phyloP scores from a whole-genome alignment of 2,888 invertebrate species.

The Ichneumoninae sp. region DNA sequence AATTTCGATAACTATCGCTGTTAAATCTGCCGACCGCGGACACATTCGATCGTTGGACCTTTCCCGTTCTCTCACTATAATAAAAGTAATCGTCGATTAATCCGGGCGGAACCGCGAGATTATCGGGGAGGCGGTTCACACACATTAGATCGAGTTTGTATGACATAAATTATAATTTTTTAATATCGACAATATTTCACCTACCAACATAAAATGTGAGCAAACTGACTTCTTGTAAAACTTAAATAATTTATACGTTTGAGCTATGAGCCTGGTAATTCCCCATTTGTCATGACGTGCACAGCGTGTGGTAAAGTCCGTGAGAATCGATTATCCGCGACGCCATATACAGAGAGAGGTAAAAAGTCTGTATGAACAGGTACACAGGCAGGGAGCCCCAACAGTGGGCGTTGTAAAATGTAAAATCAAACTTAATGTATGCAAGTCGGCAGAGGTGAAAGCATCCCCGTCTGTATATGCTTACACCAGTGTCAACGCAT shows the following conservation, averaged over 20 bases:
- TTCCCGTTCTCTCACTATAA: conserved; percentile 50
- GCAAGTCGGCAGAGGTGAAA: conserved; percentile 61
- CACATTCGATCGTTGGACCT: conserved; percentile 66
- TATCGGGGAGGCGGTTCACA: conserved; percentile 47
- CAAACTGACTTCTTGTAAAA: conserved; percentile 19
- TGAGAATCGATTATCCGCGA: conserved; percentile 56
- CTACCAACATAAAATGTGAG: not conserved
- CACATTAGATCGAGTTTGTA: conserved; percentile 21
- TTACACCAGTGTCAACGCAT: conserved; percentile 65
- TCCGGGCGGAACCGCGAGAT: conserved; percentile 53
- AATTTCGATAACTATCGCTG: conserved; percentile 71
- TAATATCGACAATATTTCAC: conserved; percentile 26
- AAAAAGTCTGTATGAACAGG: conserved; percentile 54
- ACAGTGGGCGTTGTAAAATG: conserved; percentile 70
- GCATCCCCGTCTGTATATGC: conserved; percentile 43
- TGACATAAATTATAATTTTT: conserved; percentile 47
- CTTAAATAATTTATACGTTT: conserved; percentile 29
- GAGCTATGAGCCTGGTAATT: conserved; percentile 19
- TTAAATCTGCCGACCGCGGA: conserved; percentile 50
- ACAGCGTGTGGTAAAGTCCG: conserved; percentile 31
- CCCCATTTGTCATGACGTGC: conserved; percentile 13
- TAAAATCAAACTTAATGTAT: conserved; percentile 70
- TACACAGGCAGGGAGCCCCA: conserved; percentile 24
- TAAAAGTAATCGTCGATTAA: conserved; percentile 65
- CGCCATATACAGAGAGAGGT: conserved; percentile 24